Evolutionary conservation across 1,140 invertebrate genomes (phyloP).

Genomic region (Nymphalis io): DNA sequence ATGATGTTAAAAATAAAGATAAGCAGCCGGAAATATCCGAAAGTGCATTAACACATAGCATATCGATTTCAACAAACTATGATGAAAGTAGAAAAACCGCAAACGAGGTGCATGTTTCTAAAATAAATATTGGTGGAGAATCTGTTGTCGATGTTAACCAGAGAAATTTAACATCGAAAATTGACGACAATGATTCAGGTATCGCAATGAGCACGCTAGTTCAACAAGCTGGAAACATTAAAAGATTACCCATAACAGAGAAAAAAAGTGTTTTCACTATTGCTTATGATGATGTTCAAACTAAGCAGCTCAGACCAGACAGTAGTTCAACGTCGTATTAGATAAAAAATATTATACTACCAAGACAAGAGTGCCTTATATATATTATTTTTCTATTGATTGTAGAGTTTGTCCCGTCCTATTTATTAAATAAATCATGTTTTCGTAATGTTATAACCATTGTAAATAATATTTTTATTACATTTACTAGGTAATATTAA

Average conservation of each 20-base stretch:
- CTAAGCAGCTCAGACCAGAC: constrained; percentile 78
- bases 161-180: constrained; percentile 51
- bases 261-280: constrained; percentile 97
- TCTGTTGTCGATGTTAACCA: constrained; percentile 44
- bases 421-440: constrained; percentile 35
- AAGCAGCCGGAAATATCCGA: constrained; percentile 61
- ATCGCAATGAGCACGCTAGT: constrained; percentile 85
- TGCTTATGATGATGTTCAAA: constrained; percentile 91
- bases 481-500: constrained; percentile 42
- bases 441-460: constrained; percentile 24
- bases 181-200: constrained; percentile 88
- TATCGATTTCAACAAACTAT: constrained; percentile 72
- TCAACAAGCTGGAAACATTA: constrained; percentile 77
- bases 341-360: constrained; percentile 44
- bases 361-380: constrained; percentile 53
- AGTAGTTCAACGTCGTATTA: constrained; percentile 80
- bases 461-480: constrained; percentile 42
- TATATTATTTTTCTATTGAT: constrained; percentile 35
- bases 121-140: constrained; percentile 75
- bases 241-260: constrained; percentile 88
- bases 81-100: constrained; percentile 57
- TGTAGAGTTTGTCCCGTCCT: constrained; percentile 37
- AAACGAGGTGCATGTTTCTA: constrained; percentile 73
- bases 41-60: constrained; percentile 73
- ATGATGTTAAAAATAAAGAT: constrained; percentile 63